Evolutionary conservation across 2,888 invertebrate genomes (phyloP).

Genomic region (Athalia circularis): DNA sequence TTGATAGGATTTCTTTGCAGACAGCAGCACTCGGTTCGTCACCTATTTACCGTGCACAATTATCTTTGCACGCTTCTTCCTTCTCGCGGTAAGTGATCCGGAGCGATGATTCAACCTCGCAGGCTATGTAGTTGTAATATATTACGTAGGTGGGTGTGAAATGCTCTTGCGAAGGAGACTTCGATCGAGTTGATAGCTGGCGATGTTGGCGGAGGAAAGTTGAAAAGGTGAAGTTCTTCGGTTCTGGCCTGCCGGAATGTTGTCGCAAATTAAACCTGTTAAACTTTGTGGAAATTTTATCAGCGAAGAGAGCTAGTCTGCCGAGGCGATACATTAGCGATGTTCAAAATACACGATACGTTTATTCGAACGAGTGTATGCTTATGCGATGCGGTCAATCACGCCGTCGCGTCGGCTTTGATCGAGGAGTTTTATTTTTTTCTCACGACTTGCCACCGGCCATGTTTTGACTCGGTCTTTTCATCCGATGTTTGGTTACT

Average conservation of each 20-base stretch:
- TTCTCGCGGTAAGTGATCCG: slow-evolving; percentile 21
- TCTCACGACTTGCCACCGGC: slow-evolving; percentile 33
- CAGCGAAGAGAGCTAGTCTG: too few species aligned
- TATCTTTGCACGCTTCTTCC: slow-evolving; percentile 22
- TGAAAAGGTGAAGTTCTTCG: too few species aligned
- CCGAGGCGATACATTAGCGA: too few species aligned
- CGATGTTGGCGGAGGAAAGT: too few species aligned
- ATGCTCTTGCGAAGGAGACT: background rate
- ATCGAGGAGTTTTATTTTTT: slow-evolving; percentile 27
- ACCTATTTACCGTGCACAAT: slow-evolving; percentile 21
- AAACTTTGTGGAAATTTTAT: too few species aligned
- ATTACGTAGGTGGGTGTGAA: background rate
- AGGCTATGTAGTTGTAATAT: background rate
- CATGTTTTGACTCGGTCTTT: slow-evolving; percentile 67
- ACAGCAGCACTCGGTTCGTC: slow-evolving; percentile 5
- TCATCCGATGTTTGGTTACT: slow-evolving; percentile 69
- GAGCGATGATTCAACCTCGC: slow-evolving; percentile 34
- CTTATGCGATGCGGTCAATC: slow-evolving; percentile 9
- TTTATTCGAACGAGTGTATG: background rate
- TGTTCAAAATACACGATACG: background rate
- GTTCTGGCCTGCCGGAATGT: too few species aligned
- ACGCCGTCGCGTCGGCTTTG: slow-evolving; percentile 17
- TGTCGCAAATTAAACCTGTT: too few species aligned
- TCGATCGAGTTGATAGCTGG: too few species aligned
- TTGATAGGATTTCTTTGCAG: slow-evolving; percentile 14